Conservation (phyloP, 23 tunicate species). For the Corella eumyota region DNA sequence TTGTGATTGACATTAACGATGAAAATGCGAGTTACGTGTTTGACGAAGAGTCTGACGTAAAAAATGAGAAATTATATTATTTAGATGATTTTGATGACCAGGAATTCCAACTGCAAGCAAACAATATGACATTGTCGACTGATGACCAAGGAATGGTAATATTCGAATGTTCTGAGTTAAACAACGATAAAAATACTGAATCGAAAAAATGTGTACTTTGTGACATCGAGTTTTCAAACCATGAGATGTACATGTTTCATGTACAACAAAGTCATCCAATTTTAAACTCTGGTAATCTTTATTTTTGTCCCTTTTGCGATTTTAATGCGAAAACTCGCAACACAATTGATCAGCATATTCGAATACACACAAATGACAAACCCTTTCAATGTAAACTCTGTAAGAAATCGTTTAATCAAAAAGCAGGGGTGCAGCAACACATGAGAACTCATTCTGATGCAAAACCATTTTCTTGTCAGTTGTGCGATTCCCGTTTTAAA, state of each 20-base stretch:
- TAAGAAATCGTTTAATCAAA: conserved; percentile 32
- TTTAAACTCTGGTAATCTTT: neutral
- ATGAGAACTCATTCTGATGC: conserved; percentile 30
- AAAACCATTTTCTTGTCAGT: conserved; percentile 22
- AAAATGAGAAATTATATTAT: neutral
- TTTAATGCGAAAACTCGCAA: conserved; percentile 9
- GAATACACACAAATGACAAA: conserved; percentile 38
- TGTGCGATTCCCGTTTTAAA: conserved; percentile 25
- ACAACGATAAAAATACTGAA: conserved; percentile 1
- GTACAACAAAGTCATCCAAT: conserved; percentile 7
- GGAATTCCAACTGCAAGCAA: too few relatives aligned
- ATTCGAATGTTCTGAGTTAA: too few relatives aligned
- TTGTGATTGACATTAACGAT: conserved; percentile 15
- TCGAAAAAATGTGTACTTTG: conserved; percentile 4
- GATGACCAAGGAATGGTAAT: too few relatives aligned
- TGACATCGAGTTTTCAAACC: neutral
- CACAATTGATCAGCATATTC: conserved; percentile 15
- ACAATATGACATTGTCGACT: too few relatives aligned
- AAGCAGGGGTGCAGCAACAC: conserved; percentile 39
- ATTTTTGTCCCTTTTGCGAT: conserved; percentile 33
- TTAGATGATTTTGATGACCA: too few relatives aligned
- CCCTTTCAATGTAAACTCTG: conserved; percentile 36
- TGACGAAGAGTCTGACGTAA: conserved; percentile 3
- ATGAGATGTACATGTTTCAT: conserved; percentile 13
- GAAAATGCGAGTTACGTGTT: conserved; percentile 2